These are phyloP conservation scores for Numida meleagris DNA, from an alignment of 2,113 vertebrate species.

Conservation along the genomic window DNA sequence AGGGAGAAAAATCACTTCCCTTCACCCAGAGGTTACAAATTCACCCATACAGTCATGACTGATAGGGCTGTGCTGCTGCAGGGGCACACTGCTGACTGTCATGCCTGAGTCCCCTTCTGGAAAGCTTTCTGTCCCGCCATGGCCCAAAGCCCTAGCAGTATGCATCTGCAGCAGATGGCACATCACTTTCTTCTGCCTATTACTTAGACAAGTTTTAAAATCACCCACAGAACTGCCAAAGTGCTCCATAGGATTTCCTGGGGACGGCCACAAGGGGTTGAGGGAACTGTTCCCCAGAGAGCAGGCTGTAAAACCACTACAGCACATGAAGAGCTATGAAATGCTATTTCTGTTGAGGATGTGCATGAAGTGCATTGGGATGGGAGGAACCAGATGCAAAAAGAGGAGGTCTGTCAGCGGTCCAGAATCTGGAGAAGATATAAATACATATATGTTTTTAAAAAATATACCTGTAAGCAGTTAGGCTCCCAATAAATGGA, in stretches of 20 bases:
- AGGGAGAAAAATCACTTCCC: background rate
- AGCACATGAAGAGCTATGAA: background rate
- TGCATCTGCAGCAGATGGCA: background rate
- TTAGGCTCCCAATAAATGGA: background rate
- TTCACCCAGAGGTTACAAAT: background rate
- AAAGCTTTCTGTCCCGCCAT: background rate
- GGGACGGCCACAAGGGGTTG: background rate
- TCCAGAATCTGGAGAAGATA: background rate
- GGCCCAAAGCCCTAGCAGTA: background rate
- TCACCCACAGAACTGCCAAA: background rate
- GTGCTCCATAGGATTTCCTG: background rate
- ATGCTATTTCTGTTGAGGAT: background rate
- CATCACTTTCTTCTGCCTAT: background rate
- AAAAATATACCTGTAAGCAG: background rate
- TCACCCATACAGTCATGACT: background rate
- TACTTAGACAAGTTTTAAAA: background rate
- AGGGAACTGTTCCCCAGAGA: background rate
- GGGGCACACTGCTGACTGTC: accelerated
- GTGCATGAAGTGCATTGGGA: background rate
- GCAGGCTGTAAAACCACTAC: background rate
- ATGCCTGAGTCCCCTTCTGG: background rate
- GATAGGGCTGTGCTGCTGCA: background rate
- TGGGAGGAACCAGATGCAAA: background rate
- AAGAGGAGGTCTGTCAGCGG: background rate
- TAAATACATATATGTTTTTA: background rate